A percentile compares a stretch with the other conserved stretches of the same genome.
These are phyloP conservation scores for Valencia hispanica DNA, from an alignment of 2,797 vertebrate species.

Conservation along the genomic window DNA sequence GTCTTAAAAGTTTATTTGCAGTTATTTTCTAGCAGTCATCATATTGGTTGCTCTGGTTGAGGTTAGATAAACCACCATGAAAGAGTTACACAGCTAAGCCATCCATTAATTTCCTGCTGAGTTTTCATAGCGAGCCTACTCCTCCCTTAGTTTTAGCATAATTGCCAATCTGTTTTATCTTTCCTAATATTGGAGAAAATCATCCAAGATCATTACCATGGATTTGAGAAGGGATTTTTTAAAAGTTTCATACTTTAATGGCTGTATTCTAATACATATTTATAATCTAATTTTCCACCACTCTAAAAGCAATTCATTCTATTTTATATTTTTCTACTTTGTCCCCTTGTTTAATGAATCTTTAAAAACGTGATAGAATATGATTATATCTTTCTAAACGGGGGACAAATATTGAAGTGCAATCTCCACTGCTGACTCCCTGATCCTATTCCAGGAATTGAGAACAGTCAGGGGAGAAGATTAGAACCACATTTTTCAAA, in stretches of 20 bases:
- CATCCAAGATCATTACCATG: slow-evolving; percentile 60
- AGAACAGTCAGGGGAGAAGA: slow-evolving; percentile 14
- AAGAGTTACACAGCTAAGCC: slow-evolving; percentile 39
- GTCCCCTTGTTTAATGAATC: slow-evolving; percentile 45
- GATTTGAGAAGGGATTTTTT: slow-evolving; percentile 55
- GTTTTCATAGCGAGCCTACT: slow-evolving; percentile 36
- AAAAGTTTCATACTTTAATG: slow-evolving; percentile 42
- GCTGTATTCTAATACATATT: slow-evolving; percentile 63
- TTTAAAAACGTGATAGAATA: slow-evolving; percentile 44
- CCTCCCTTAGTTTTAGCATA: slow-evolving; percentile 39
- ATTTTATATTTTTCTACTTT: slow-evolving; percentile 51
- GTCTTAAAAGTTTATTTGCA: slow-evolving; percentile 34
- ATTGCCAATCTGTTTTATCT: slow-evolving; percentile 53
- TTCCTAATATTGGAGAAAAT: slow-evolving; percentile 62
- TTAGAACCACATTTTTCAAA: slow-evolving; percentile 17
- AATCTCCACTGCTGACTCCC: slow-evolving; percentile 19
- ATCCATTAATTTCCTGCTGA: slow-evolving; percentile 49
- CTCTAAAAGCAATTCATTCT: slow-evolving; percentile 29
- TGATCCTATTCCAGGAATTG: slow-evolving; percentile 16
- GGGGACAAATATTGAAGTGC: slow-evolving; percentile 41
- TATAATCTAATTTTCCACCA: slow-evolving; percentile 64
- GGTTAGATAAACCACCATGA: slow-evolving; percentile 61
- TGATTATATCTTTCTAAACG: slow-evolving; percentile 45
- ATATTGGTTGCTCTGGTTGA: slow-evolving; percentile 52
- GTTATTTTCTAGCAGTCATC: slow-evolving; percentile 34